phyloP scores from a whole-genome alignment of 2,888 invertebrate species.

The Spisula solida region DNA sequence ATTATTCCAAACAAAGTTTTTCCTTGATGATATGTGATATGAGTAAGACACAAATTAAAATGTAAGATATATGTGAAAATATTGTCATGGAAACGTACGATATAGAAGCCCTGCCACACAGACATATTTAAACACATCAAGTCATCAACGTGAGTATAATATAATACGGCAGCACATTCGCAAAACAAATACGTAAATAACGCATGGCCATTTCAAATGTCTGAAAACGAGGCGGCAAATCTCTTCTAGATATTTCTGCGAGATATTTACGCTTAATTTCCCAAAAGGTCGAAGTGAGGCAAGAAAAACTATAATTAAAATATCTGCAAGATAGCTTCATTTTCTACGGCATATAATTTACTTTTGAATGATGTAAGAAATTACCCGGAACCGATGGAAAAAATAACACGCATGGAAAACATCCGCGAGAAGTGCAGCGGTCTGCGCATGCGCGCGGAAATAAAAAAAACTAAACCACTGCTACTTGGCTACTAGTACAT shows the following conservation, averaged over 20 bases:
- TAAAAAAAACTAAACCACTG: slow-evolving; percentile 3
- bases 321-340: slow-evolving; percentile 56
- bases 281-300: slow-evolving; percentile 30
- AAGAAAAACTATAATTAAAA: slow-evolving; percentile 57
- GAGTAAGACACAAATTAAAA: background rate
- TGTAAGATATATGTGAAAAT: background rate
- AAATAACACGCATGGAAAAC: slow-evolving; percentile 31
- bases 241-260: slow-evolving; percentile 40
- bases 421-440: slow-evolving; percentile 8
- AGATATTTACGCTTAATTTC: slow-evolving; percentile 56
- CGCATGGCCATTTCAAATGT: slow-evolving; percentile 37
- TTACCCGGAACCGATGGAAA: slow-evolving; percentile 45
- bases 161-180: slow-evolving; percentile 20
- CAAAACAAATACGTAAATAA: slow-evolving; percentile 42
- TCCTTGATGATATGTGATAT: background rate
- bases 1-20: background rate
- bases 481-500: background rate
- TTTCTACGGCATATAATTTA: slow-evolving; percentile 46
- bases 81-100: slow-evolving; percentile 9
- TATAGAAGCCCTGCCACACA: background rate
- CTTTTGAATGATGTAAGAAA: slow-evolving; percentile 50
- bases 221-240: slow-evolving; percentile 50
- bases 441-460: slow-evolving; percentile 5
- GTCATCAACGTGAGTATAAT: background rate
- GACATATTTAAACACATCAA: background rate